Base-by-base conservation (phyloP, 1,140 invertebrate species). In the Lasaia peninsularis region DNA sequence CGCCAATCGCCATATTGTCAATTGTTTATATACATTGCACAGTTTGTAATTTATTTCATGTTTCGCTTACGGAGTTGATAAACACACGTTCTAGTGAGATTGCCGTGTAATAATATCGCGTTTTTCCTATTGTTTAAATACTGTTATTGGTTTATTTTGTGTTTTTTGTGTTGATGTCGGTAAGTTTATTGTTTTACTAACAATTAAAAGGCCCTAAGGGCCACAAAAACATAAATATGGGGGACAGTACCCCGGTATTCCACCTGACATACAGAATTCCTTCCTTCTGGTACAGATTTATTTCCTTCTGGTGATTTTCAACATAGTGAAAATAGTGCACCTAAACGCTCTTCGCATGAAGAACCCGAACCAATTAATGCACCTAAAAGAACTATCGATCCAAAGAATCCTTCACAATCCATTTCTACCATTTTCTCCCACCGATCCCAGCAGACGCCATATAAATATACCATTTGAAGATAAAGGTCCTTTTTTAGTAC, bases 41-140 rank as follows among this genome's bases (percentile, higher is more conserved):
- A n/a, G n/a, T n/a, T n/a, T n/a, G n/a, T n/a, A n/a, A n/a, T n/a
- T n/a, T n/a, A 24, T 24, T 2, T 24, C 2, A 24, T 2, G 21
- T 24, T 35, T 35, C 12, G 34, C 34, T n/a, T 35, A n/a, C 34
- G 34, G 34, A 35, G 34, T 33, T 35, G 67, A 31, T 31, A 51
- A 51, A 35, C n/a, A 35, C 34, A 35, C 34, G 34, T 35, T 10
- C 2, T 12, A 14, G 10, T 35, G 34, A 35, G 10, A 3, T 35
- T 35, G 10, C n/a, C n/a, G 34, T 12, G 34, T 35, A 12, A 12
- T n/a, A 35, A 35, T 12, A n/a, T 35, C 10, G n/a, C 34, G n/a
- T 35, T 35, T 35, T 35, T 35, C 5, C 9, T 4, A 7, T 35
- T 12, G 11, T 12, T n/a, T 1, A 0, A 12, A 14, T 12, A 2